These are phyloP conservation scores for Grus americana DNA, from an alignment of 2,113 vertebrate genomes.

Conservation along the genomic window DNA sequence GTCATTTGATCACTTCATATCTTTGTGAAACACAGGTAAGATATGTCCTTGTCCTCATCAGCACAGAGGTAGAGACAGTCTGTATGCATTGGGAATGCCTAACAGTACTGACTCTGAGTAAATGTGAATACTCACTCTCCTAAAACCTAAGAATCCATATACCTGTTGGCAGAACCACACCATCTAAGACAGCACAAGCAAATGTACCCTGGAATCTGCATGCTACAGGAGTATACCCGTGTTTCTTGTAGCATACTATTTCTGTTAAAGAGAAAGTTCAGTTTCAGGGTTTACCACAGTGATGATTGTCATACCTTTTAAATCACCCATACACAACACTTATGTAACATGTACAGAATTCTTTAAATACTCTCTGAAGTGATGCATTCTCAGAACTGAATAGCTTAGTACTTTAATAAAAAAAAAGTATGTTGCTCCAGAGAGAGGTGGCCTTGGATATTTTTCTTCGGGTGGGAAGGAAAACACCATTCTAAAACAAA, in stretches of 20 bases:
- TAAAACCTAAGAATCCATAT: not conserved
- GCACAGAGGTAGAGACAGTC: not conserved
- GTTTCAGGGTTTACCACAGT: not conserved
- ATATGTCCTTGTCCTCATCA: not conserved
- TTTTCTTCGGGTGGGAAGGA: not conserved
- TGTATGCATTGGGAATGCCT: not conserved
- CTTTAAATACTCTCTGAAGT: not conserved
- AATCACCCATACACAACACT: not conserved
- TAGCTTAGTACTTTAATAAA: not conserved
- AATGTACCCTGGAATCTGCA: not conserved
- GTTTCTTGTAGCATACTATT: not conserved
- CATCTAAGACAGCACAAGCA: not conserved
- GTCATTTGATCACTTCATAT: not conserved
- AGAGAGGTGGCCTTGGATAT: not conserved
- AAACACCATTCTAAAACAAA: not conserved
- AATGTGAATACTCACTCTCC: not conserved
- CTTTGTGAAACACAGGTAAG: not conserved
- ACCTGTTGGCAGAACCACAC: fast-evolving
- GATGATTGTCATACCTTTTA: not conserved
- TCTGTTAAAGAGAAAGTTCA: not conserved
- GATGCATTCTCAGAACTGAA: not conserved
- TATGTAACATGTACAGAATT: not conserved
- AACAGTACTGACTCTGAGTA: not conserved
- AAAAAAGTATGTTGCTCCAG: not conserved
- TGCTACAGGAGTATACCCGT: fast-evolving